Percentiles rank a stretch among this genome's conserved stretches.
Conservation (phyloP, 2,797 vertebrate species). For the Thamnophis elegans region DNA sequence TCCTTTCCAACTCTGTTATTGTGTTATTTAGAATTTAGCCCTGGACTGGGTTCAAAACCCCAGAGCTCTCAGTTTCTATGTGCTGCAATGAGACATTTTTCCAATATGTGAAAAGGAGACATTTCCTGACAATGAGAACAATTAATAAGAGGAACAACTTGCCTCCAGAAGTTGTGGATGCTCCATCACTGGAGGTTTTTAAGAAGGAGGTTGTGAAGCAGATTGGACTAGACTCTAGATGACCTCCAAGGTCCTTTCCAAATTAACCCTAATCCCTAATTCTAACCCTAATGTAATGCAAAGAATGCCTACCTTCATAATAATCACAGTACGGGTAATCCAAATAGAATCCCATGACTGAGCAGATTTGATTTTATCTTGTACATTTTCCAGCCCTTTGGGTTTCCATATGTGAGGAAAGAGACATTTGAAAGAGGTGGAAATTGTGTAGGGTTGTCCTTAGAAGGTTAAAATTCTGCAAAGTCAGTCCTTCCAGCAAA, state of each 20-base stretch:
- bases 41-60: background rate
- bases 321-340: background rate
- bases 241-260: too few species aligned
- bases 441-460: fast-evolving
- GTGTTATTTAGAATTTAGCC: background rate
- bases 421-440: background rate
- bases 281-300: background rate
- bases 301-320: background rate
- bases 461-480: slow-evolving; percentile 4
- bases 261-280: background rate
- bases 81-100: background rate
- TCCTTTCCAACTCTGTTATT: background rate
- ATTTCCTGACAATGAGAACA: background rate
- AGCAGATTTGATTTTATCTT: fast-evolving
- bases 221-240: too few species aligned
- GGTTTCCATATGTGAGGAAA: background rate
- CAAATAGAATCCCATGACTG: background rate
- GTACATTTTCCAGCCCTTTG: fast-evolving
- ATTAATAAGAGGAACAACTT: background rate
- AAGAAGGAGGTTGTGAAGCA: background rate
- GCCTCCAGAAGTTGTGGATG: too few species aligned
- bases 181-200: background rate
- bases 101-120: background rate
- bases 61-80: background rate
- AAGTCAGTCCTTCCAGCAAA: background rate